Base-by-base conservation (phyloP, 2,113 vertebrate species). In the Hypomesus transpacificus region DNA sequence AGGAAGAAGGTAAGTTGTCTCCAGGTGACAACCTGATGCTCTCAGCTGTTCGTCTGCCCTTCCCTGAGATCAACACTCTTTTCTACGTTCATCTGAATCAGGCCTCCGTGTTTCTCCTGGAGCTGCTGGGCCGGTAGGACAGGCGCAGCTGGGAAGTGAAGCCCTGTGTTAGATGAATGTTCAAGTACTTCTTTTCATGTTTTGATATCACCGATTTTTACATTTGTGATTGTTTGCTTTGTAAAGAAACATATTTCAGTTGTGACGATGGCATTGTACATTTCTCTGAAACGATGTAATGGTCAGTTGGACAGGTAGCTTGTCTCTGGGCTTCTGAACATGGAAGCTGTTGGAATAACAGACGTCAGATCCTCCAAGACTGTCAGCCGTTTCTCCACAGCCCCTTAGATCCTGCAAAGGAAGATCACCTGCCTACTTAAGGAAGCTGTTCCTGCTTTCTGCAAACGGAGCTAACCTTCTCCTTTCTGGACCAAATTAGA, bases 401-500 rank as follows among this genome's bases (percentile, higher is more conserved):
- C 69, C 64, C n/a, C 31, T 18, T 39, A 59, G 20, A 11, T 22
- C 21, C 34, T 31, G 17, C 14, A 18, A 52, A n/a, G 52, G n/a
- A 14, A 18, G n/a, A 86, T 84, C 85, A 90, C 86, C 85, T 82
- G 80, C 82, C 87, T 84, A n/a, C n/a, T 73, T 81, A 57, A 72
- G 62, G 13, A 9, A 66, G 61, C 34, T 75, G 65, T 64, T 76
- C 74, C 71, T 66, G 68, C 81, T 85, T 80, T 76, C 83, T 59
- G 77, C 80, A 76, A 80, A 84, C 67, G 61, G 62, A 66, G 71
- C 17, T 14, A 14, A 61, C 14, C 21, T 80, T 62, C 73, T 73
- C 66, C 70, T 80, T 75, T 81, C 69, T 73, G 85, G 88, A 91
- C 90, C 79, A 90, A 90, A 88, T 89, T 89, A 63, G 66, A 84